phyloP scores from a whole-genome alignment of 1,140 invertebrate species.

The Drosophila jambulina region DNA sequence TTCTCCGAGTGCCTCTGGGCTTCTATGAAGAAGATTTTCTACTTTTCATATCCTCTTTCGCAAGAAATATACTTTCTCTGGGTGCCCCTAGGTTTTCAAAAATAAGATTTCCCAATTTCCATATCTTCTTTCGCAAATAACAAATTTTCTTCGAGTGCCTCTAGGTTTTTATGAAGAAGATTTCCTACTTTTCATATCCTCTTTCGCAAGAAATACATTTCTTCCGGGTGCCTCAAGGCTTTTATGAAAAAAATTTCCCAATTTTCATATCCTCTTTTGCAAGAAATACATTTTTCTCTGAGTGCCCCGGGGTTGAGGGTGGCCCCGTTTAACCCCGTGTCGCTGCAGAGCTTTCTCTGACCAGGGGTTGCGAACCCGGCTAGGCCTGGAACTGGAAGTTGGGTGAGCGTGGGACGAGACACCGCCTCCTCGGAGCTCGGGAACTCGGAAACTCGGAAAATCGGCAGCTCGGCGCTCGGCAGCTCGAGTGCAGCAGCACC shows the following conservation, averaged over 20 bases:
- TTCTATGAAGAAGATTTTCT: too few relatives aligned
- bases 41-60: too few relatives aligned
- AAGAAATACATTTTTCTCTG: background rate
- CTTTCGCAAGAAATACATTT: too few relatives aligned
- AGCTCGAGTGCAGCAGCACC: slow-evolving; percentile 45
- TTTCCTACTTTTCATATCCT: too few relatives aligned
- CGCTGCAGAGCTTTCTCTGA: slow-evolving; percentile 20
- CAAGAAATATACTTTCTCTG: too few relatives aligned
- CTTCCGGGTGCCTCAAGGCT: too few relatives aligned
- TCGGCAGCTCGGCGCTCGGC: slow-evolving; percentile 3
- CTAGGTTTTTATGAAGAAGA: too few relatives aligned
- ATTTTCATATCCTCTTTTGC: background rate
- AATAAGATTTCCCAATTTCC: too few relatives aligned
- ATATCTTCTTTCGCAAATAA: too few relatives aligned
- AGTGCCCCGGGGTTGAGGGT: background rate
- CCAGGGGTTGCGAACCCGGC: slow-evolving; percentile 32
- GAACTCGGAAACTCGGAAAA: background rate
- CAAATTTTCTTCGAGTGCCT: too few relatives aligned
- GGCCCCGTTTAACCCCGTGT: slow-evolving; percentile 3
- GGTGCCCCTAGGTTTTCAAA: too few relatives aligned
- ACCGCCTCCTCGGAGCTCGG: slow-evolving; percentile 16
- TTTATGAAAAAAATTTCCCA: fast-evolving
- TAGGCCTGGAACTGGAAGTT: slow-evolving; percentile 50
- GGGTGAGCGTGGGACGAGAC: slow-evolving; percentile 9
- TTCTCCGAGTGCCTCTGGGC: too few relatives aligned